Base-by-base conservation (phyloP, 1,140 invertebrate species). In the Drosophila ficusphila region DNA sequence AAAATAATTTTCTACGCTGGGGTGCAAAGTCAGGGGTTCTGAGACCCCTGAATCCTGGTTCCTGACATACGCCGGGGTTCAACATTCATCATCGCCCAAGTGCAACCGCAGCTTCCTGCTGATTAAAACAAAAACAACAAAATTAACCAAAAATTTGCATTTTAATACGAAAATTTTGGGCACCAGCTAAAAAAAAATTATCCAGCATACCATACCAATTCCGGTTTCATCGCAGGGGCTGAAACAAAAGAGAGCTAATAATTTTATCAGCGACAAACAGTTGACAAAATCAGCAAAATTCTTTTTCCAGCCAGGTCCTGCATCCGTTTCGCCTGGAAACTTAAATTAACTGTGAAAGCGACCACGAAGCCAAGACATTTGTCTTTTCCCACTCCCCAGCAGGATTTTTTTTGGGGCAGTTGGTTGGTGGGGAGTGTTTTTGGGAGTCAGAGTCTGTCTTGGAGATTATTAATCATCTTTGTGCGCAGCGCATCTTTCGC, bases 271-370 rank as follows among this genome's bases (percentile, higher is more conserved):
- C 64, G 67, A 70, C 70, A 75, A 90, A 88, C 88, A 90, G 89
- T 90, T 89, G 79, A 90, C 89, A 89, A 81, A 90, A 90, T 90
- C 89, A 90, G 89, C 89, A 81, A 31, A 90, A 76, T 71, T 65
- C 27, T 39, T 46, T 73, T 44, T 52, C 25, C 51, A 69, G 78
- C 18, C 41, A 54, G 68, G 27, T 49, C 39, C 68, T 85, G 76
- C 76, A 85, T 85, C 81, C 81, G 83, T 61, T 75, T 69, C 31
- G 67, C 56, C 39, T 57, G 75, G 48, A 75, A 88, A 86, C 81
- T 83, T 89, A 90, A 90, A 89, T 90, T 88, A 85, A 85, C 79
- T 88, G 82, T 85, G 79, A 90, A 90, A 88, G 79, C 75, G 89
- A 78, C 82, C 82, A 90, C 89, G 89, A 88, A 83, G 71, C 71